phyloP scores from a whole-genome alignment of 2,888 invertebrate species.

The Coenonympha glycerion region DNA sequence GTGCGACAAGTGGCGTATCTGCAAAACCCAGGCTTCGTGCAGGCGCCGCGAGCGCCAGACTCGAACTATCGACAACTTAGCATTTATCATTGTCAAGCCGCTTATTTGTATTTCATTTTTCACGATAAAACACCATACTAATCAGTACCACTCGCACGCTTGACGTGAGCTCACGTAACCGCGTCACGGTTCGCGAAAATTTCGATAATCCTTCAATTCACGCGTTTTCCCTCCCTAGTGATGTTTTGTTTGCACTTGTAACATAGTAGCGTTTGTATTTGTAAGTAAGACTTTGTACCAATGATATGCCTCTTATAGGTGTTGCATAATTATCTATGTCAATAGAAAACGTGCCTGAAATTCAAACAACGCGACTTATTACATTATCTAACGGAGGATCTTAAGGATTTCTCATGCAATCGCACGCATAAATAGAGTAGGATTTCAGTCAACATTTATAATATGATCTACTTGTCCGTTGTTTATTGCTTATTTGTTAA shows the following conservation, averaged over 20 bases:
- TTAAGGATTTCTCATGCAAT: constrained; percentile 9
- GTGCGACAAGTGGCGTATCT: neutral
- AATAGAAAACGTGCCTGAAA: constrained; percentile 7
- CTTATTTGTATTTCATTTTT: constrained; percentile 58
- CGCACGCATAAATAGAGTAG: neutral
- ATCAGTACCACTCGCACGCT: constrained; percentile 49
- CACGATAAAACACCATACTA: constrained; percentile 49
- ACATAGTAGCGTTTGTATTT: constrained; percentile 3
- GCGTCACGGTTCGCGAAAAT: constrained; percentile 8
- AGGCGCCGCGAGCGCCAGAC: constrained; percentile 21
- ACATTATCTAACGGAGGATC: constrained; percentile 9
- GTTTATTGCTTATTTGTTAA: neutral
- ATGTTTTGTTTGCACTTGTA: neutral
- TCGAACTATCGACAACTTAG: constrained; percentile 33
- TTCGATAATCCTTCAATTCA: neutral
- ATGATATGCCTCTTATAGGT: constrained; percentile 1
- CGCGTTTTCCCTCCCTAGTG: constrained; percentile 2
- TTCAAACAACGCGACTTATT: neutral
- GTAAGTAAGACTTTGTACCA: constrained; percentile 11
- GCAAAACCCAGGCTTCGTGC: constrained; percentile 22
- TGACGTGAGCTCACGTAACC: constrained; percentile 45
- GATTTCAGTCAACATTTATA: neutral
- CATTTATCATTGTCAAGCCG: constrained; percentile 32
- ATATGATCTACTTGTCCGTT: neutral
- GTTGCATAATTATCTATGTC: constrained; percentile 7